Percentiles rank a stretch among this genome's conserved stretches.
Conservation (phyloP, 2,888 invertebrate species). For the Acanthosepion esculentum region DNA sequence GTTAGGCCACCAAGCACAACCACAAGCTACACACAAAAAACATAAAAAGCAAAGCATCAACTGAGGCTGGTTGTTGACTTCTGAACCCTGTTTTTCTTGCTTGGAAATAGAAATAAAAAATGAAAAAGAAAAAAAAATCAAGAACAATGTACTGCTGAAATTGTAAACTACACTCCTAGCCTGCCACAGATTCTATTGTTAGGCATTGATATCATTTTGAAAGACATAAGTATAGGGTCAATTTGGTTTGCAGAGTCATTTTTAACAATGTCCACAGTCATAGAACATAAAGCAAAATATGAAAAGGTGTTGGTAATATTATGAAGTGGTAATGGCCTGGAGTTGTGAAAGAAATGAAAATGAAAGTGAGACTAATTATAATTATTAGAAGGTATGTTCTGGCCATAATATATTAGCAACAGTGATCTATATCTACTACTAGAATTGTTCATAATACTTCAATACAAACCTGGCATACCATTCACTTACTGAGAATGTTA, state of each 20-base stretch:
- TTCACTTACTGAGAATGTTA: no score
- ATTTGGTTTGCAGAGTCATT: background rate
- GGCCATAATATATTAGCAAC: no score
- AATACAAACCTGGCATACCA: no score
- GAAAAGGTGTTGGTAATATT: background rate
- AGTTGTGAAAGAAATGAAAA: no score
- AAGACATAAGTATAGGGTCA: conserved; percentile 33
- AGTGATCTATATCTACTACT: no score
- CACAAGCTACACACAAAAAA: background rate
- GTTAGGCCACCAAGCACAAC: background rate
- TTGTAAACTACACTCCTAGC: background rate
- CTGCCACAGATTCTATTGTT: conserved; percentile 22
- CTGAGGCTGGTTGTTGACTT: conserved; percentile 8
- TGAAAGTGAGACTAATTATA: no score
- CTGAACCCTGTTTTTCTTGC: conserved; percentile 21
- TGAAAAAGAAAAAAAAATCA: background rate
- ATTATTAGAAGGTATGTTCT: no score
- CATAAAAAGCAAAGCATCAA: background rate
- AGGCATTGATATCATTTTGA: background rate
- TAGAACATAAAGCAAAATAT: background rate
- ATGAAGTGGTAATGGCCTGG: background rate
- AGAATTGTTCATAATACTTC: no score
- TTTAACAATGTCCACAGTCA: background rate
- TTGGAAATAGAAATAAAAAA: background rate
- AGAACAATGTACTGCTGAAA: background rate